These are phyloP conservation scores for Prinia subflava DNA, from an alignment of 2,113 vertebrate species.

Conservation along the genomic window DNA sequence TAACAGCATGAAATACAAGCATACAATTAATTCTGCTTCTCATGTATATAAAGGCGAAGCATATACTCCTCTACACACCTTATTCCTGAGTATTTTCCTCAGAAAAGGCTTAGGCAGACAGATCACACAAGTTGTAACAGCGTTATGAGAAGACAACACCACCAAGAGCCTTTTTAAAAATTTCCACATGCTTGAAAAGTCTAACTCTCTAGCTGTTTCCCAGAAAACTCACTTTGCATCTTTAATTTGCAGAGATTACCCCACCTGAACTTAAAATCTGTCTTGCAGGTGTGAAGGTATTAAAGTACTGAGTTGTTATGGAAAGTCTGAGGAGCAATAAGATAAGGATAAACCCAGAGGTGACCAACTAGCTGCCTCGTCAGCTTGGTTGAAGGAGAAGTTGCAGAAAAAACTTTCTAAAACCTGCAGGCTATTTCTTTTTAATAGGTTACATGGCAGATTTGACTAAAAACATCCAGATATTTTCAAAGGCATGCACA, in stretches of 20 bases:
- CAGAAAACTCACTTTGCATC: background rate
- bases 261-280: background rate
- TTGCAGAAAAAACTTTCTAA: background rate
- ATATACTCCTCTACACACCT: background rate
- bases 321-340: background rate
- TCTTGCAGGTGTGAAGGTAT: background rate
- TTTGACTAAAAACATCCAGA: background rate
- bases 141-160: background rate
- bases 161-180: background rate
- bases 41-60: background rate
- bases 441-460: background rate
- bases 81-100: background rate
- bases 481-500: background rate
- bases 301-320: background rate
- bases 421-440: background rate
- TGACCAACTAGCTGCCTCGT: background rate
- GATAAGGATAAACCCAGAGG: background rate
- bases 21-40: background rate
- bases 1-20: background rate
- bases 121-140: background rate
- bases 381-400: background rate
- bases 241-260: background rate
- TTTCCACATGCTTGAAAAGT: rapidly evolving
- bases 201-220: background rate
- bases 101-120: background rate